These are phyloP conservation scores for Drosophila sp. DNA, from an alignment of 1,140 invertebrate species.

Conservation along the genomic window DNA sequence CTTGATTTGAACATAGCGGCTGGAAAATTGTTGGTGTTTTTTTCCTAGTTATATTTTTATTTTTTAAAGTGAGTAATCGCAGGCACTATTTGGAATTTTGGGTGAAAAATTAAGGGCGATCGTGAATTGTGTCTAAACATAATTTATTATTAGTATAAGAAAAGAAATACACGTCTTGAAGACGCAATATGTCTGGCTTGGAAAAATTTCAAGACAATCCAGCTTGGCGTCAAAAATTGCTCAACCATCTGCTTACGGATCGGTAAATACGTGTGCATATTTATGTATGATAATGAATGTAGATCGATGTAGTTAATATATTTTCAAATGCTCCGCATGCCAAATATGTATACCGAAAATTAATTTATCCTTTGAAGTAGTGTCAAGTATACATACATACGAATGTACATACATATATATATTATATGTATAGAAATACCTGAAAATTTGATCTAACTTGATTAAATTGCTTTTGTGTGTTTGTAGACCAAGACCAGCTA, in stretches of 20 bases:
- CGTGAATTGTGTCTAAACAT: neutral
- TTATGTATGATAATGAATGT: conserved; percentile 12
- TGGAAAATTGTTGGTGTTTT: neutral
- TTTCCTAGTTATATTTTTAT: neutral
- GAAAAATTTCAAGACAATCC: conserved; percentile 76
- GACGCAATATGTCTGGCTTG: conserved; percentile 64
- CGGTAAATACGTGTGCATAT: conserved; percentile 64
- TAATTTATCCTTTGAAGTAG: conserved; percentile 14
- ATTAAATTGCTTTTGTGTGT: conserved; percentile 9
- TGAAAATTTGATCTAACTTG: neutral
- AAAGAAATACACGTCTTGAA: conserved; percentile 11
- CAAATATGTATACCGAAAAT: neutral
- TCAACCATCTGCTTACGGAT: conserved; percentile 63
- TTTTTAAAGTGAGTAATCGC: conserved; percentile 16
- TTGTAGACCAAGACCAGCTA: conserved; percentile 16
- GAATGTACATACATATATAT: neutral
- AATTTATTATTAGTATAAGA: conserved; percentile 18
- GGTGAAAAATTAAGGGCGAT: neutral
- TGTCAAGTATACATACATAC: neutral
- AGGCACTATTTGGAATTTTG: neutral
- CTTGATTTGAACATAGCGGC: conserved; percentile 11
- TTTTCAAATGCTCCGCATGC: conserved; percentile 14
- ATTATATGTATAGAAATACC: neutral
- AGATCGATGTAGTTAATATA: conserved; percentile 5
- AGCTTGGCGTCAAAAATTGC: conserved; percentile 73